phyloP scores from a whole-genome alignment of 2,888 invertebrate species.

The Crocallis elinguaria region DNA sequence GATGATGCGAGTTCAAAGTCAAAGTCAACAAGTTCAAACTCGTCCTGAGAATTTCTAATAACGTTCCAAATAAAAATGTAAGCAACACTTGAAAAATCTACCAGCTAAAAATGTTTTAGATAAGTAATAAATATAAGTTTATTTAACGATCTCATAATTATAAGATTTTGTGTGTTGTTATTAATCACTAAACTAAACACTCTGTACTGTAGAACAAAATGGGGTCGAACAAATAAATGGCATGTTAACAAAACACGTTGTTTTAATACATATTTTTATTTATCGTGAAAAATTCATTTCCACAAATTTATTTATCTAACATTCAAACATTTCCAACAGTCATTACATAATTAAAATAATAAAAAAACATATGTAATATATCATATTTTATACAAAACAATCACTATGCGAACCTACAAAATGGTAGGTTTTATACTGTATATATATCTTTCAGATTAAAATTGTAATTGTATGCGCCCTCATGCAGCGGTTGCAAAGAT shows the following conservation, averaged over 20 bases:
- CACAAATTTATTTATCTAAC: slow-evolving; percentile 60
- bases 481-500: too few relatives aligned
- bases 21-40: too few relatives aligned
- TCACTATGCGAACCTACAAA: slow-evolving; percentile 31
- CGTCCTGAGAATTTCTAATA: too few relatives aligned
- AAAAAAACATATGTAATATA: slow-evolving; percentile 18
- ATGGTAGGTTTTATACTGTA: too few relatives aligned
- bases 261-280: slow-evolving; percentile 72
- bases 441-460: too few relatives aligned
- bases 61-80: too few relatives aligned
- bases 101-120: too few relatives aligned
- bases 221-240: slow-evolving; percentile 49
- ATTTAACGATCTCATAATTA: background rate
- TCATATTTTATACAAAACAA: slow-evolving; percentile 34
- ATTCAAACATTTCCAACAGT: slow-evolving; percentile 57
- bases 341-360: slow-evolving; percentile 33
- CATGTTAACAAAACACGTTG: slow-evolving; percentile 50
- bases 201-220: slow-evolving; percentile 19
- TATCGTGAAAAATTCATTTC: slow-evolving; percentile 67
- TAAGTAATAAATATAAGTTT: background rate
- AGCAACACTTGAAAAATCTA: too few relatives aligned
- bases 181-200: slow-evolving; percentile 4
- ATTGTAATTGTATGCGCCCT: too few relatives aligned
- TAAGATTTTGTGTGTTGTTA: background rate
- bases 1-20: too few relatives aligned